A percentile compares a stretch with the other conserved stretches of the same genome.
phyloP scores from a whole-genome alignment of 1,140 invertebrate genomes.

The Muscidifurax raptorellus region DNA sequence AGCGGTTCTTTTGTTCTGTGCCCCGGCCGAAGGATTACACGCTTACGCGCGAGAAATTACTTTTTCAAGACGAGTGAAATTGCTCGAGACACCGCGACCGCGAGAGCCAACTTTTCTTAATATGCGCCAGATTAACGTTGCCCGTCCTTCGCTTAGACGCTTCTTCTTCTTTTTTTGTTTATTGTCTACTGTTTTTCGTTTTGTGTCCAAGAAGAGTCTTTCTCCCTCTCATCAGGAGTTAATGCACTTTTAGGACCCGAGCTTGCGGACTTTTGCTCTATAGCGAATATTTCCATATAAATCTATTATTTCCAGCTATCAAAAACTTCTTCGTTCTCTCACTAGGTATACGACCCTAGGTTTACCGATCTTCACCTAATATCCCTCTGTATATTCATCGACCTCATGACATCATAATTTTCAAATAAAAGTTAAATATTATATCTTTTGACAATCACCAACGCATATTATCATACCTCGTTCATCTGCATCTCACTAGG shows the following conservation, averaged over 20 bases:
- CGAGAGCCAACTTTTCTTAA: constrained; percentile 30
- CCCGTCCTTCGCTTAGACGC: constrained; percentile 13
- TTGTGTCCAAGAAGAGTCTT: background rate
- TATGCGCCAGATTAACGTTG: constrained; percentile 27
- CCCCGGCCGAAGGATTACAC: constrained; percentile 60
- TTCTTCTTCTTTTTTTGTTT: constrained; percentile 21
- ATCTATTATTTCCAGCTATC: too few relatives aligned
- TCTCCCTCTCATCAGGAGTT: too few relatives aligned
- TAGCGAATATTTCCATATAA: too few relatives aligned
- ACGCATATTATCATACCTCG: too few relatives aligned
- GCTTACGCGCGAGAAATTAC: constrained; percentile 58
- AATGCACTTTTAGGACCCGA: background rate
- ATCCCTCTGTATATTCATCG: too few relatives aligned
- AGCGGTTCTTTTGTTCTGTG: constrained; percentile 56
- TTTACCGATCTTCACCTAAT: too few relatives aligned
- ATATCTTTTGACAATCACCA: too few relatives aligned
- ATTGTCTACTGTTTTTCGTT: constrained; percentile 34
- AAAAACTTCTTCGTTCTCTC: too few relatives aligned
- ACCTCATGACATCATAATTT: too few relatives aligned
- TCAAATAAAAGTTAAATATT: too few relatives aligned
- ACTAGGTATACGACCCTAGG: too few relatives aligned
- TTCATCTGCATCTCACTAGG: background rate
- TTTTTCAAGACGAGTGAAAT: constrained; percentile 42
- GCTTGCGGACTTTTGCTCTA: background rate
- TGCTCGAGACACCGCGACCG: constrained; percentile 1